These are phyloP conservation scores for Stomatorhinus walkeri DNA, from an alignment of 2,797 vertebrate genomes.

Conservation along the genomic window DNA sequence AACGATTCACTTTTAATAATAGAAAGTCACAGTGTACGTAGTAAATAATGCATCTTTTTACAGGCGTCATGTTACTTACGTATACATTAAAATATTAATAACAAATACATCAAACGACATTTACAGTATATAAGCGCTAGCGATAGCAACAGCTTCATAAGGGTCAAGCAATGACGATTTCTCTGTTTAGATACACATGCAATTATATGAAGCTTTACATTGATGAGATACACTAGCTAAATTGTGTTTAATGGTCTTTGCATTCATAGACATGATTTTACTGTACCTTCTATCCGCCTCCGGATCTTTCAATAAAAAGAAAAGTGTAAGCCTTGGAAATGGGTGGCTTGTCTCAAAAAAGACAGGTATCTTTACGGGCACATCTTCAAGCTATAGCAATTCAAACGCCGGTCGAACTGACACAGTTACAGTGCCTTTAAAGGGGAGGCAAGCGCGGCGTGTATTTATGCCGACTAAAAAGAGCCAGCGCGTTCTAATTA, in stretches of 20 bases:
- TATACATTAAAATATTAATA: background rate
- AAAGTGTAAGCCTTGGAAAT: background rate
- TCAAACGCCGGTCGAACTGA: background rate
- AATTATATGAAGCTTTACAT: background rate
- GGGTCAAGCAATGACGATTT: background rate
- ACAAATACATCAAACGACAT: background rate
- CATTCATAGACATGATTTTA: background rate
- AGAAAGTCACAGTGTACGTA: background rate
- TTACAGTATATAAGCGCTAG: background rate
- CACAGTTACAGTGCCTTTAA: slow-evolving; percentile 14
- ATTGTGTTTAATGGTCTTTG: background rate
- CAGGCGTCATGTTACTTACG: background rate
- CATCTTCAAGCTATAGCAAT: slow-evolving; percentile 12
- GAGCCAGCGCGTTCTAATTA: background rate
- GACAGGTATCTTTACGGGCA: background rate
- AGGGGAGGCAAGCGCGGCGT: slow-evolving; percentile 10
- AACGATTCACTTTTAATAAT: background rate
- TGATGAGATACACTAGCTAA: background rate
- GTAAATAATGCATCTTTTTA: background rate
- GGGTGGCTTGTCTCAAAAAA: background rate
- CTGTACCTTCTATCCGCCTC: slow-evolving; percentile 14
- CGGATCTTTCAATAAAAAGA: background rate
- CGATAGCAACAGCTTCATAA: background rate
- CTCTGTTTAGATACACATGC: background rate
- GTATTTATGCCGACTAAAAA: slow-evolving; percentile 18